Conservation (phyloP, 1,140 invertebrate species). For the Macrobrachium rosenbergii region DNA sequence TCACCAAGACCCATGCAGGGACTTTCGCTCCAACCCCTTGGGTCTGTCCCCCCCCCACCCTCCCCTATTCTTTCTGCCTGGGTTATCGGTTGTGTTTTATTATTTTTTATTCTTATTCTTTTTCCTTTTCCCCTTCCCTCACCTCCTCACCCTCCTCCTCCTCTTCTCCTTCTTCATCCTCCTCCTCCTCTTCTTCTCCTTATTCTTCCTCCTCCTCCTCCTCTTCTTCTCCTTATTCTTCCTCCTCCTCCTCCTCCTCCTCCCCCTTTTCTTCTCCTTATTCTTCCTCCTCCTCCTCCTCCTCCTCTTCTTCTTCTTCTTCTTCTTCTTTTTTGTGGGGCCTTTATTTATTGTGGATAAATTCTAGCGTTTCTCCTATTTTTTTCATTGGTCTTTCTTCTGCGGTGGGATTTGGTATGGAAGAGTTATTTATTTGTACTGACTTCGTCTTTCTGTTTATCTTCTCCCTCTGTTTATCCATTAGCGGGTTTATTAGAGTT, state of each 20-base stretch:
- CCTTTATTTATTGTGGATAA: not conserved
- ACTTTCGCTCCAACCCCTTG: no score
- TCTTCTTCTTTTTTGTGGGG: no score
- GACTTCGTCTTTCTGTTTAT: not conserved
- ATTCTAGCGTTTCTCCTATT: not conserved
- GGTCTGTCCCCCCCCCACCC: not conserved
- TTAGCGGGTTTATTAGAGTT: no score
- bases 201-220: no score
- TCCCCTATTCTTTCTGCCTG: not conserved
- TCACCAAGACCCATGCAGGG: not conserved
- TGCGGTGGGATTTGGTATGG: not conserved
- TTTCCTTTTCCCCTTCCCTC: not conserved
- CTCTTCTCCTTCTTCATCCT: no score
- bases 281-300: no score
- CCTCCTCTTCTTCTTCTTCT: no score
- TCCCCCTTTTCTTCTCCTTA: no score
- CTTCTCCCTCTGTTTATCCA: not conserved
- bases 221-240: no score
- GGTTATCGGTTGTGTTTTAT: not conserved
- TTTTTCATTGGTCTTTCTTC: not conserved
- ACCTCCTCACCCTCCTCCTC: no score
- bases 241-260: no score
- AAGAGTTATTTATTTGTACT: not conserved
- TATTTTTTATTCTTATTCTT: not conserved
- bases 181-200: no score